Evolutionary conservation across 2,797 vertebrate genomes (phyloP).

Genomic region (Anguilla obscura): DNA sequence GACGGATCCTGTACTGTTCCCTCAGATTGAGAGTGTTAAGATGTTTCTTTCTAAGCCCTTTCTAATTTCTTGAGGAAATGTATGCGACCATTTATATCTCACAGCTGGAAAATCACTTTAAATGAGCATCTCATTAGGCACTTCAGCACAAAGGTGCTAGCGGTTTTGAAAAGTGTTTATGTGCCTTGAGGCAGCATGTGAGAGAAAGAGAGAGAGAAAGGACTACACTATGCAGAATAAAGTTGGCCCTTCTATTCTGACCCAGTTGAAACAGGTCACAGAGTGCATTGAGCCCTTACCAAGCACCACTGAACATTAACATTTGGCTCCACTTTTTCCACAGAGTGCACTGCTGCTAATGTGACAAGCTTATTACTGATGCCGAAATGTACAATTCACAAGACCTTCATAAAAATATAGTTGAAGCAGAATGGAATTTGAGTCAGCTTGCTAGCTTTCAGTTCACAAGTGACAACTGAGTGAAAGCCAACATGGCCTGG

Average conservation of each 20-base stretch:
- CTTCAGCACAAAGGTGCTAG: not conserved
- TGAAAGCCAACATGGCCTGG: not conserved
- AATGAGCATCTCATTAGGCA: constrained; percentile 9
- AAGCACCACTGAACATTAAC: not conserved
- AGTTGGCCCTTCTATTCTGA: not conserved
- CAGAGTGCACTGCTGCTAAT: not conserved
- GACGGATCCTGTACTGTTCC: not conserved
- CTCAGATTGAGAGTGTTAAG: too few relatives aligned
- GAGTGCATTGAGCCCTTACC: not conserved
- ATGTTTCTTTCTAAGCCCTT: too few relatives aligned
- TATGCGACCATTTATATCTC: not conserved
- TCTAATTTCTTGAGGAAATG: too few relatives aligned
- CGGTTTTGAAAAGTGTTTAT: not conserved
- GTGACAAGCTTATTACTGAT: not conserved
- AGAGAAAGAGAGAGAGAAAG: not conserved
- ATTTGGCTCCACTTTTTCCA: not conserved
- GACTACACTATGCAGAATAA: not conserved
- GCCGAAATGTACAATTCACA: not conserved
- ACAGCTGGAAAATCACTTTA: constrained; percentile 7
- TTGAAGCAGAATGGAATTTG: not conserved
- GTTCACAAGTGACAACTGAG: not conserved
- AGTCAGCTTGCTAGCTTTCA: not conserved
- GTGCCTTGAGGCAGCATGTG: not conserved
- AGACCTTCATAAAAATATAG: not conserved
- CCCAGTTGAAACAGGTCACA: not conserved